Base-by-base conservation (phyloP, 2,888 invertebrate species). In the Disparrhopalites patrizii region DNA sequence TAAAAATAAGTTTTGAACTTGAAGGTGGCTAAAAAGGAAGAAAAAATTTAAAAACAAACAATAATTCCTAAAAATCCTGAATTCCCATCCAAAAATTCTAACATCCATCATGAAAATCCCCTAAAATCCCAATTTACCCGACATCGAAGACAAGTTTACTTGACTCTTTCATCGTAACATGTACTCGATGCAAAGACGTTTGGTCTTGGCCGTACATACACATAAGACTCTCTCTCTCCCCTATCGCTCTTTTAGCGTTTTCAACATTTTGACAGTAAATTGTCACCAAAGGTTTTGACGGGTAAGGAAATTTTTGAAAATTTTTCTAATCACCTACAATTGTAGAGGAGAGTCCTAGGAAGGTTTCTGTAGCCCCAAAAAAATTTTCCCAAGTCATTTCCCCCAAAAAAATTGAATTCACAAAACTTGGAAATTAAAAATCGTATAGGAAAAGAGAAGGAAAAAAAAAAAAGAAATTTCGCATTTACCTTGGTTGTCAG, bases 401-500 rank as follows among this genome's bases (percentile, higher is more conserved):
- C 18, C n/a, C 13, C 4, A 23, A 47, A 47, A n/a, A n/a, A n/a
- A n/a, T n/a, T n/a, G n/a, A n/a, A n/a, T n/a, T n/a, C n/a, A n/a
- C n/a, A n/a, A n/a, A n/a, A n/a, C n/a, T n/a, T n/a, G n/a, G n/a
- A n/a, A n/a, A n/a, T n/a, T n/a, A n/a, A n/a, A n/a, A n/a, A n/a
- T n/a, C n/a, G n/a, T n/a, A n/a, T n/a, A n/a, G n/a, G n/a, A n/a
- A n/a, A n/a, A n/a, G n/a, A n/a, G n/a, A n/a, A n/a, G n/a, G n/a
- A 23, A 15, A 7, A 47, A 47, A 23, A 23, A 47, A 47, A 47
- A 47, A 20, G 25, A 47, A 8, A 28, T 23, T 47, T 60, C 18
- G 50, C 50, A n/a, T 31, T 62, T 60, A 69, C 74, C 73, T 71
- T 72, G 72, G 68, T 70, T 73, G 68, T 75, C 74, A 81, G 90